Percentiles rank a stretch among this genome's conserved stretches.
phyloP scores from a whole-genome alignment of 2,797 vertebrate species.

The Gambelia wislizenii region DNA sequence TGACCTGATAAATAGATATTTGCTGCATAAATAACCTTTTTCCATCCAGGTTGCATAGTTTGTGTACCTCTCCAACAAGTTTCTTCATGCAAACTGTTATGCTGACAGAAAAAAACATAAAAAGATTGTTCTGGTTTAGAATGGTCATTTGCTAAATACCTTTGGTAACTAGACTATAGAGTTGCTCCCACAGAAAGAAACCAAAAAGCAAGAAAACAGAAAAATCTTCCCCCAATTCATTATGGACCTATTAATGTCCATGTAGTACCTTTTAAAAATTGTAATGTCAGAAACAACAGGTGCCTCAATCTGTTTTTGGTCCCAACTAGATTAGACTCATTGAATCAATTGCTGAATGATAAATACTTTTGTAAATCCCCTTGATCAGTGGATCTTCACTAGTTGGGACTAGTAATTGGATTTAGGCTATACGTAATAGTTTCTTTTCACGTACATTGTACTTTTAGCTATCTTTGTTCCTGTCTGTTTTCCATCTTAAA shows the following conservation, averaged over 20 bases:
- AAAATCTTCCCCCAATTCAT: background rate
- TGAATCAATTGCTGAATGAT: too few relatives aligned
- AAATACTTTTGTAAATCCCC: too few relatives aligned
- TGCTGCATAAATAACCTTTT: background rate
- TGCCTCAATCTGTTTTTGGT: too few relatives aligned
- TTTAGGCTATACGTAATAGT: background rate
- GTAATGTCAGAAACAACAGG: background rate
- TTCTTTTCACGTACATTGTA: background rate
- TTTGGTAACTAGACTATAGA: too few relatives aligned
- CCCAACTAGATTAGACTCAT: too few relatives aligned
- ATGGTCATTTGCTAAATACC: background rate
- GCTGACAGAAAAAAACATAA: background rate
- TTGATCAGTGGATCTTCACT: too few relatives aligned
- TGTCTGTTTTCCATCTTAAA: constrained; percentile 1
- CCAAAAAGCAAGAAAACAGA: background rate
- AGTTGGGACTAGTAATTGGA: background rate
- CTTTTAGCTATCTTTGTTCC: background rate
- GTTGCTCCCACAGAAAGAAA: background rate
- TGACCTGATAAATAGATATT: background rate
- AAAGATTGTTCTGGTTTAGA: background rate
- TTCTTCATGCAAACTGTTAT: too few relatives aligned
- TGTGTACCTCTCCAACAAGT: background rate
- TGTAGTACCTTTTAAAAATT: background rate
- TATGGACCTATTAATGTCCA: background rate
- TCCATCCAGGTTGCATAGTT: background rate